Percentiles rank a stretch among this genome's conserved stretches.
Conservation (phyloP, 2,797 vertebrate species). For the Fundulus diaphanus region DNA sequence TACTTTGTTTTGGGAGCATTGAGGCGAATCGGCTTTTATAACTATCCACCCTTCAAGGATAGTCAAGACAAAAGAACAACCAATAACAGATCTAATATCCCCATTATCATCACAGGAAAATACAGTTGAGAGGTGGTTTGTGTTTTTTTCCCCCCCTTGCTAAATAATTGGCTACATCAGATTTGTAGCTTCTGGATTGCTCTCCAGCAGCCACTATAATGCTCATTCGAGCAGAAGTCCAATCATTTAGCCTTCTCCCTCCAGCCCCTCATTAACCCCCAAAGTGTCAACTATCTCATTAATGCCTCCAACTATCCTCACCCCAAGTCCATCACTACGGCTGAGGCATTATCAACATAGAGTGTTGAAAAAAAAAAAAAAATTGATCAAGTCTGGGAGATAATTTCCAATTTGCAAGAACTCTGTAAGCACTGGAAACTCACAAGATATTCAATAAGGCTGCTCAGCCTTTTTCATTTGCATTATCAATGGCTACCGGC, state of each 20-base stretch:
- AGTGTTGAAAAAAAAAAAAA: slow-evolving; percentile 34
- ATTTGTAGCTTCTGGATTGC: slow-evolving; percentile 53
- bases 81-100: slow-evolving; percentile 74
- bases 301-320: slow-evolving; percentile 71
- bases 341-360: slow-evolving; percentile 68
- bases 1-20: slow-evolving; percentile 81
- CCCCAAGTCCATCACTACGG: slow-evolving; percentile 64
- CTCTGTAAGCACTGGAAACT: slow-evolving; percentile 47
- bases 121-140: slow-evolving; percentile 66
- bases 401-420: slow-evolving; percentile 50
- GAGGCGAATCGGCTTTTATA: slow-evolving; percentile 75
- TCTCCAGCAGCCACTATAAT: slow-evolving; percentile 68
- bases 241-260: slow-evolving; percentile 81
- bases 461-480: slow-evolving; percentile 68
- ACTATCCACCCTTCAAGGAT: slow-evolving; percentile 74
- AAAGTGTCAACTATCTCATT: slow-evolving; percentile 82
- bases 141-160: slow-evolving; percentile 58
- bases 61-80: slow-evolving; percentile 77
- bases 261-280: slow-evolving; percentile 80
- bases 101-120: slow-evolving; percentile 72
- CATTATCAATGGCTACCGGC: slow-evolving; percentile 78
- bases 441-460: slow-evolving; percentile 67
- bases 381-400: slow-evolving; percentile 44
- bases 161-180: slow-evolving; percentile 72
- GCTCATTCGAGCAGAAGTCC: slow-evolving; percentile 80